Percentiles rank a stretch among this genome's conserved stretches.
phyloP scores from a whole-genome alignment of 2,113 vertebrate genomes.

The Protobothrops mucrosquamatus region DNA sequence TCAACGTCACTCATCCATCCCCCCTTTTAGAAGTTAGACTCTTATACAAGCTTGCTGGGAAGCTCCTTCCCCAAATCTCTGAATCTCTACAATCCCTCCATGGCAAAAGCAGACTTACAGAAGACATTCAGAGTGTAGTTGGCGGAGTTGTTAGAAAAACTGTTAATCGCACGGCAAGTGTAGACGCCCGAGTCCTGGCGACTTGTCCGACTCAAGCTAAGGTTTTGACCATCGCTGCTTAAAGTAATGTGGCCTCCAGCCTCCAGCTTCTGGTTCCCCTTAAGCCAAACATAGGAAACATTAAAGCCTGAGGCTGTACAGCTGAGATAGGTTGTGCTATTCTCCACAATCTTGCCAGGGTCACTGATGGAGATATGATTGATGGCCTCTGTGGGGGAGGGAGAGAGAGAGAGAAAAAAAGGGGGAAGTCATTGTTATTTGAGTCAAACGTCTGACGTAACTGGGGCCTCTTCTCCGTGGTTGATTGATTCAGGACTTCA shows the following conservation, averaged over 20 bases:
- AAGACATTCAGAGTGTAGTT: background rate
- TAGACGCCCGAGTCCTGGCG: background rate
- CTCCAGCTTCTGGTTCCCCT: background rate
- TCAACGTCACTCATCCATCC: background rate
- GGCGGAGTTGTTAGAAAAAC: background rate
- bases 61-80: background rate
- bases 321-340: background rate
- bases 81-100: background rate
- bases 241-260: background rate
- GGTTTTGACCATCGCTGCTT: background rate
- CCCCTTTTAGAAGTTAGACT: background rate
- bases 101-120: background rate
- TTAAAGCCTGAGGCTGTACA: background rate
- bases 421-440: background rate
- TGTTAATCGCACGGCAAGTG: slow-evolving; percentile 4
- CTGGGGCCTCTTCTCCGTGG: too few species aligned
- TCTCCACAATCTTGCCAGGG: background rate
- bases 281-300: slow-evolving; percentile 13
- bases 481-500: background rate
- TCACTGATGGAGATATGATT: background rate
- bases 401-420: background rate
- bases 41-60: background rate
- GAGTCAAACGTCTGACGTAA: background rate
- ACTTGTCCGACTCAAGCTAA: background rate
- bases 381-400: background rate